Evolutionary conservation across 2,888 invertebrate genomes (phyloP), one percentile per base, ranked within the genome.

Genomic region (Drosophila borealis): DNA sequence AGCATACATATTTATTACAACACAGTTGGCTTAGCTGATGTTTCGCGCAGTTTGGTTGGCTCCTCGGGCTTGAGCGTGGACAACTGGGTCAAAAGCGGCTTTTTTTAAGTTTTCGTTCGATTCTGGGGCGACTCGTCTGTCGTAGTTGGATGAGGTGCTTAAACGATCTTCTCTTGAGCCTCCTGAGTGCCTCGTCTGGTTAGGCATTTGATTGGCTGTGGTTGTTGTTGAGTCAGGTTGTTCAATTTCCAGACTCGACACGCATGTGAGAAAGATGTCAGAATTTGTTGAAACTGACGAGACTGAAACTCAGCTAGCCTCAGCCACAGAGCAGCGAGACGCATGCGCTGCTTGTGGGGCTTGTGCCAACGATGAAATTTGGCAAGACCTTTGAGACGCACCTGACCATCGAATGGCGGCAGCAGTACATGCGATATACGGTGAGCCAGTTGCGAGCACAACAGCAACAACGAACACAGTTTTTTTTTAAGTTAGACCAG

Each of bases 391-490:
- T 99, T 71, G 95, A 97, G 73, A 97, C 98, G 56, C 99, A 99
- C 92, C 97, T 99, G 87, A 99, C 99, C 74, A 98, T 99, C n/a
- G 99, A 99, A 94, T 99, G 99, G 99, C 95, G 99, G 70, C 98
- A 98, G 93, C 99, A 99, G 93, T 99, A 96, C 89, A 96, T 97
- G 80, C 95, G 95, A 88, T 97, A 97, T 93, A 96, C 96, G 95
- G 97, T 90, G 45, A 80, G 80, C 65, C 21, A 37, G 14, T 21
- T 14, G 29, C 11, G n/a, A 54, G 6, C 34, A 44, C 39, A 50
- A 17, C 19, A 37, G 19, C 14, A 17, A 17, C 17, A 17, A 17
- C 17, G 17, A 17, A 17, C 17, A 37, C 37, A 14, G 19, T 19
- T 17, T 29, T 29, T 41, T 41, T 25, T 25, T n/a, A n/a, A 29